Evolutionary conservation across 2,113 vertebrate genomes (phyloP).

Genomic region (Oenanthe melanoleuca): DNA sequence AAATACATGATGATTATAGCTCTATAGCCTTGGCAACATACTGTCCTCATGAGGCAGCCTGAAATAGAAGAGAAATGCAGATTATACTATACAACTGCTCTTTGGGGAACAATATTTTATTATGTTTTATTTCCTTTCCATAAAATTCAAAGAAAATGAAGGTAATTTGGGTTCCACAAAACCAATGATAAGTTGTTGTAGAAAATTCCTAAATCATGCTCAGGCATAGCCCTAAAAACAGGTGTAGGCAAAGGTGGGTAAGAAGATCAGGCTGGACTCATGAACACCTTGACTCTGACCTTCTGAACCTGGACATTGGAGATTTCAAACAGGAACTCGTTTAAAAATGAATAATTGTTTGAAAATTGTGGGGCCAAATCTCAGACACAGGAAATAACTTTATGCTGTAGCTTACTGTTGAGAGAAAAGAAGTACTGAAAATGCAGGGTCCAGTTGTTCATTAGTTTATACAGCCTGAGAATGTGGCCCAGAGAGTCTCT

Average conservation of each 20-base stretch:
- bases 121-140: conserved; percentile 64
- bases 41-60: conserved; percentile 61
- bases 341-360: background rate
- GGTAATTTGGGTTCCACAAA: conserved; percentile 51
- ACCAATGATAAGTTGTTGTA: background rate
- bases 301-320: background rate
- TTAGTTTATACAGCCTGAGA: conserved; percentile 24
- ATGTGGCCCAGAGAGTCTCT: conserved; percentile 10
- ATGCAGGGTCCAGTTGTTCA: background rate
- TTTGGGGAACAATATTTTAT: conserved; percentile 70
- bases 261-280: background rate
- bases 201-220: background rate
- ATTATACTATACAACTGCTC: conserved; percentile 48
- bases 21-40: conserved; percentile 67
- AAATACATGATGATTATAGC: conserved; percentile 56
- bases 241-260: background rate
- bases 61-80: conserved; percentile 65
- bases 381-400: background rate
- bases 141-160: conserved; percentile 63
- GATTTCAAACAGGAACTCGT: background rate
- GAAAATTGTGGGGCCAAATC: background rate
- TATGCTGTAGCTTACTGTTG: background rate
- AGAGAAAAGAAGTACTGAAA: conserved; percentile 19
- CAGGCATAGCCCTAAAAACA: background rate
- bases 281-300: background rate